A percentile compares a stretch with the other conserved stretches of the same genome.
These are phyloP conservation scores for Tychaedon coryphoeus DNA, from an alignment of 2,113 vertebrate species.

Conservation along the genomic window DNA sequence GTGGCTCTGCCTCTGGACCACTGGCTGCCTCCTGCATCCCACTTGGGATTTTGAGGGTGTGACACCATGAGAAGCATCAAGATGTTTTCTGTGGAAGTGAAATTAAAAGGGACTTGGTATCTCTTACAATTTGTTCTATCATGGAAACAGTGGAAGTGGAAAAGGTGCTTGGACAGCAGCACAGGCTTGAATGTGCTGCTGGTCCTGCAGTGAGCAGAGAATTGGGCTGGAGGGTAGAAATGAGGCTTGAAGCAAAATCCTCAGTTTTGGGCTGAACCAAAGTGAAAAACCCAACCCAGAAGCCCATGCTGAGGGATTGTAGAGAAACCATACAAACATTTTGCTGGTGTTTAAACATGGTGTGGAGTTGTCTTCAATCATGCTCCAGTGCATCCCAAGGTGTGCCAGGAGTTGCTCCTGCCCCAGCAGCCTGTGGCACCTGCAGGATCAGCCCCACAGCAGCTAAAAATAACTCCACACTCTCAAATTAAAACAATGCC, in stretches of 20 bases:
- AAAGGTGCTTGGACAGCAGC: neutral
- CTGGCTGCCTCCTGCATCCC: neutral
- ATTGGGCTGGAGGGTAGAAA: neutral
- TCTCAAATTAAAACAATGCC: conserved; percentile 37
- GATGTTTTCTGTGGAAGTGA: neutral
- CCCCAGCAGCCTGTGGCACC: neutral
- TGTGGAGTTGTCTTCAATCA: rapidly evolving
- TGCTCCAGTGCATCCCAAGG: rapidly evolving
- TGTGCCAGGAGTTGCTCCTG: neutral
- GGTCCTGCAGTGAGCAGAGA: neutral
- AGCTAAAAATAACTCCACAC: neutral
- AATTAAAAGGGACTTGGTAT: neutral
- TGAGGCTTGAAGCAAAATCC: neutral
- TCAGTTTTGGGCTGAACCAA: neutral
- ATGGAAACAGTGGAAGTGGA: neutral
- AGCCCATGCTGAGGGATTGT: neutral
- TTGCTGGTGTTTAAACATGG: neutral
- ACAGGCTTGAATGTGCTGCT: neutral
- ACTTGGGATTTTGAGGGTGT: neutral
- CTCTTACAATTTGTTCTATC: neutral
- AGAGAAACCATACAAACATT: neutral
- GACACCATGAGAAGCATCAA: neutral
- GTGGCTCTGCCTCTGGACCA: neutral
- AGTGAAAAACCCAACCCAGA: neutral
- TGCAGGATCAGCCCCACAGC: rapidly evolving